phyloP scores from a whole-genome alignment of 2,888 invertebrate genomes.

The Epsilonema sp. region DNA sequence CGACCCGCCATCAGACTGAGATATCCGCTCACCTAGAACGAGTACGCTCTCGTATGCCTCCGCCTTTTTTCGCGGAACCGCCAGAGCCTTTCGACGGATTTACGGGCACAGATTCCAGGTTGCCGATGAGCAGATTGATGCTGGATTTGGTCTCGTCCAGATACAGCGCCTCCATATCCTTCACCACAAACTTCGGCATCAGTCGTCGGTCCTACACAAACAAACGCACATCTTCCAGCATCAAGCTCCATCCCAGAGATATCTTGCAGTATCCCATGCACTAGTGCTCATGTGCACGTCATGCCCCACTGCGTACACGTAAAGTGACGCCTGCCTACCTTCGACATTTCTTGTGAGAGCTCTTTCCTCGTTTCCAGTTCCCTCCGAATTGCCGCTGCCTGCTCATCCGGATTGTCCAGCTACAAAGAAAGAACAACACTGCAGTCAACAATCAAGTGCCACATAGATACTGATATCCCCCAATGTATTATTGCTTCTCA shows the following conservation, averaged over 20 bases:
- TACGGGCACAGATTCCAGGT: conserved; percentile 92
- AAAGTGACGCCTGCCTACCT: too few relatives aligned
- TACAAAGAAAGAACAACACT: conserved; percentile 36
- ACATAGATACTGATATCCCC: too few relatives aligned
- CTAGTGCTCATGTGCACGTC: too few relatives aligned
- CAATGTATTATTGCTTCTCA: too few relatives aligned
- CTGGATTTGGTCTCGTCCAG: conserved; percentile 93
- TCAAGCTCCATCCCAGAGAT: too few relatives aligned
- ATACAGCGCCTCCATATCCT: conserved; percentile 99
- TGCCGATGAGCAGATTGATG: conserved; percentile 92
- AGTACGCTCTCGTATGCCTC: conserved; percentile 75
- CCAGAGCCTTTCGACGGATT: conserved; percentile 80
- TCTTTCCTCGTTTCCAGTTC: conserved; percentile 95
- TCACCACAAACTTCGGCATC: conserved; percentile 97
- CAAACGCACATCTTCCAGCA: too few relatives aligned
- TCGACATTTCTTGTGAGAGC: conserved; percentile 87
- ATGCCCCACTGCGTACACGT: too few relatives aligned
- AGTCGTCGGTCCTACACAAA: conserved; percentile 60
- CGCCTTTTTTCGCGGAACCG: conserved; percentile 86
- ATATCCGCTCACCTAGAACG: conserved; percentile 92
- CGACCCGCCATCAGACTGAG: too few relatives aligned
- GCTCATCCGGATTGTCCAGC: conserved; percentile 97
- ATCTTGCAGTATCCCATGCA: too few relatives aligned
- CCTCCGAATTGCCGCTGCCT: conserved; percentile 93
- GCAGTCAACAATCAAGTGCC: too few relatives aligned